These are phyloP conservation scores for Zingel zingel DNA, from an alignment of 2,113 vertebrate species.

Conservation along the genomic window DNA sequence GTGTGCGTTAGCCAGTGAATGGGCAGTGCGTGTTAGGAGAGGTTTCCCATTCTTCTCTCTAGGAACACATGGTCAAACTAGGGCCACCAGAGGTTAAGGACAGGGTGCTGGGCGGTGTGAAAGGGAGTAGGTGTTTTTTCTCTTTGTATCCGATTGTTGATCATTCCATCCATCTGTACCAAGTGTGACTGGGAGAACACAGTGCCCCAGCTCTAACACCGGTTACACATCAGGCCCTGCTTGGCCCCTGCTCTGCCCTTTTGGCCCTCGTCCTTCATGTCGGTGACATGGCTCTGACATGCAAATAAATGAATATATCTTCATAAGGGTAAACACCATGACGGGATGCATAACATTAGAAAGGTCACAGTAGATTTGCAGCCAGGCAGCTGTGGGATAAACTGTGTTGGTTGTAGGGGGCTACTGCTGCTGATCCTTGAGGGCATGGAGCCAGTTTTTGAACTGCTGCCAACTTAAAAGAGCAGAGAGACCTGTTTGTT, in stretches of 20 bases:
- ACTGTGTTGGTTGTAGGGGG: constrained; percentile 2
- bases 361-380: constrained; percentile 36
- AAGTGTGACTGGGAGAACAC: constrained; percentile 49
- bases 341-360: constrained; percentile 12
- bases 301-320: constrained; percentile 55
- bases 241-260: constrained; percentile 34
- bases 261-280: constrained; percentile 46
- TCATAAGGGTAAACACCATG: constrained; percentile 26
- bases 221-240: constrained; percentile 68
- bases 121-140: constrained; percentile 45
- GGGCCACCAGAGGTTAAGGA: constrained; percentile 46
- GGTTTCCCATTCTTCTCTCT: constrained; percentile 64
- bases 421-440: constrained; percentile 46
- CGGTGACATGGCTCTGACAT: constrained; percentile 29
- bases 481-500: constrained; percentile 59
- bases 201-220: constrained; percentile 59
- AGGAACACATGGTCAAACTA: constrained; percentile 56
- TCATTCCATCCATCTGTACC: constrained; percentile 61
- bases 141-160: constrained; percentile 58
- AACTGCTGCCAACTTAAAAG: constrained; percentile 58
- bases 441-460: constrained; percentile 56
- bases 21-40: constrained; percentile 43
- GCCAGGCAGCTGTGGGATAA: constrained; percentile 32
- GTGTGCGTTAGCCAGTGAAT: constrained; percentile 32
- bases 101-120: constrained; percentile 20